Evolutionary conservation across 2,113 vertebrate species (phyloP).

Genomic region (Erpornis zantholeuca): DNA sequence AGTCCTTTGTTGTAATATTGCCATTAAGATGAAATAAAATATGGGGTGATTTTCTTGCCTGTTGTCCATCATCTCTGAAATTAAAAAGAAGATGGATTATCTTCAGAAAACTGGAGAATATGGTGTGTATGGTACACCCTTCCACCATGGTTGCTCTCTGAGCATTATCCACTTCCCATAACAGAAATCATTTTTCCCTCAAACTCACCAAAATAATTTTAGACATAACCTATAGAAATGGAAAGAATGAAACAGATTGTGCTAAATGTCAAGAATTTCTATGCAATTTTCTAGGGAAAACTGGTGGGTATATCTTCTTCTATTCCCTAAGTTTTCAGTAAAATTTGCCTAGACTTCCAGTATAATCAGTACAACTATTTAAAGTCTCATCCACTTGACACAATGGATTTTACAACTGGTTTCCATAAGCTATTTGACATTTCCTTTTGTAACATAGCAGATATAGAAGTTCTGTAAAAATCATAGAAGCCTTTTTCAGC

Average conservation of each 20-base stretch:
- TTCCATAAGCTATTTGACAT: background rate
- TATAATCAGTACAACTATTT: background rate
- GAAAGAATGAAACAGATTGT: background rate
- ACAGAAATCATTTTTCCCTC: background rate
- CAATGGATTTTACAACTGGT: background rate
- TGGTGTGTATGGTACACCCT: background rate
- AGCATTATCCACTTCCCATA: background rate
- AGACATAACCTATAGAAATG: background rate
- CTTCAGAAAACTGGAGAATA: background rate
- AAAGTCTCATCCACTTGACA: background rate
- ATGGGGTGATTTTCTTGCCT: background rate
- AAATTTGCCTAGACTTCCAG: background rate
- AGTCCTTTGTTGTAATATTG: background rate
- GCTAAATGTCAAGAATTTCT: background rate
- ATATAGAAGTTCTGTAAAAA: background rate
- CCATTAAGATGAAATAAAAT: background rate
- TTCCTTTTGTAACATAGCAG: background rate
- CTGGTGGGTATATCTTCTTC: background rate
- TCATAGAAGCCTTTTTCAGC: background rate
- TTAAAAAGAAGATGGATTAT: background rate
- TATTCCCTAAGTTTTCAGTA: background rate
- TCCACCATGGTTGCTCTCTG: background rate
- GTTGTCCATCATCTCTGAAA: background rate
- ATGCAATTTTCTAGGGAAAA: background rate
- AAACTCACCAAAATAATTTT: background rate